Evolutionary conservation across 2,797 vertebrate genomes (phyloP), one percentile per base, ranked within the genome.

Genomic region (Pempheris klunzingeri): DNA sequence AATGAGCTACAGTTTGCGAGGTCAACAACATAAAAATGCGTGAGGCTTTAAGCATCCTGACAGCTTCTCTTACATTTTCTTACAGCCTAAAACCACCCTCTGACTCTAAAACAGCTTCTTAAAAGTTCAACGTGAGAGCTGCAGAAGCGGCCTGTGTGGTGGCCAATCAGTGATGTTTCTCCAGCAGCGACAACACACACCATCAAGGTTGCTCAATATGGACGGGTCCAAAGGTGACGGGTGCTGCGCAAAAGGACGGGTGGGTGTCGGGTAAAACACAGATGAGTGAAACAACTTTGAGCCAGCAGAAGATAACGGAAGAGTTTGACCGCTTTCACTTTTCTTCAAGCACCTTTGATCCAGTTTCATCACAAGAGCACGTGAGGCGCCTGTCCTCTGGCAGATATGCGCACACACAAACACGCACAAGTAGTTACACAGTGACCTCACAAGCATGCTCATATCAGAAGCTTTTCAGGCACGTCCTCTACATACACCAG

Each of bases 11-110:
- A 26, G 39, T 20, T 50, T 44, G 54, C 41, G 47, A 84, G 26
- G 78, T 74, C 83, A 78, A 68, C 78, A 49, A 72, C 76, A 74
- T 66, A 15, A 65, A 69, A 58, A 71, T 3, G 58, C n/a, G 53
- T 7, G 2, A 28, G 7, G 71, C 14, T 59, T 57, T 55, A 43
- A 78, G 39, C 39, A 14, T 59, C 50, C 55, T 58, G 71, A 58
- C 66, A 53, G 73, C 49, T 38, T 61, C 69, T 47, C 28, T 49
- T 20, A 5, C 28, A 22, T 36, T 54, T 71, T 57, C 28, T 6
- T 0, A 4, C 11, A 28, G 43, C n/a, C 44, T 34, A 9, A 49
- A 68, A 63, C 9, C 15, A 11, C 17, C 34, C 20, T 15, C 36
- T 20, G 26, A 46, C 62, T 53, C 20, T 12, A 32, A 26, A 43